These are phyloP conservation scores for Mobula birostris DNA, from an alignment of 2,113 vertebrate species.

Conservation along the genomic window DNA sequence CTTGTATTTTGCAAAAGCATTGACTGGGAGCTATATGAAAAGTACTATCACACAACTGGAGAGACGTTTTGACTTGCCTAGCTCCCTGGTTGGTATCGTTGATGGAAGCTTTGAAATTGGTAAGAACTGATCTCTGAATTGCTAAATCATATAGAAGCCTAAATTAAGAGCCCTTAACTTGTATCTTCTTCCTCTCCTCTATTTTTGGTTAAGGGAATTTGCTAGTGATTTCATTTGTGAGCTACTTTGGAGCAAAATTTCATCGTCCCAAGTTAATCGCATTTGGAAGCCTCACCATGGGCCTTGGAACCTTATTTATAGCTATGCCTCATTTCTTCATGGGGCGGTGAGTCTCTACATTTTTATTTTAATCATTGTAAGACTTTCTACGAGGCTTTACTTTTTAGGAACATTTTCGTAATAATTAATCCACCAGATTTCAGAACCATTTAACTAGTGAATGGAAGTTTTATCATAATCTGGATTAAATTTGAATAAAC, in stretches of 20 bases:
- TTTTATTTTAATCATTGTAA: neutral
- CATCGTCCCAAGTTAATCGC: slow-evolving; percentile 87
- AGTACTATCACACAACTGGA: slow-evolving; percentile 92
- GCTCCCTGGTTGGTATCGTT: slow-evolving; percentile 83
- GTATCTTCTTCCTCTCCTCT: slow-evolving; percentile 29
- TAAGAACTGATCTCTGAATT: slow-evolving; percentile 52
- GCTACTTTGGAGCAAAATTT: slow-evolving; percentile 87
- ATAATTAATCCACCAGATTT: too few relatives aligned
- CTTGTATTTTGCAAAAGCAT: slow-evolving; percentile 83
- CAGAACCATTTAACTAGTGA: too few relatives aligned
- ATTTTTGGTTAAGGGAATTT: slow-evolving; percentile 68
- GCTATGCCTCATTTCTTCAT: slow-evolving; percentile 88
- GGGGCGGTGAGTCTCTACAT: slow-evolving; percentile 64
- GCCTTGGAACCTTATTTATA: slow-evolving; percentile 79
- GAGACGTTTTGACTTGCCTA: slow-evolving; percentile 84
- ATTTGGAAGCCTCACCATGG: slow-evolving; percentile 79
- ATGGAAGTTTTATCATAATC: too few relatives aligned
- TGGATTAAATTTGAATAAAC: too few relatives aligned
- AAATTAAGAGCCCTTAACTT: neutral
- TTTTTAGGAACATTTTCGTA: neutral
- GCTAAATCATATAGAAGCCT: neutral
- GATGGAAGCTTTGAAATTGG: slow-evolving; percentile 94
- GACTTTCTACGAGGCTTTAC: neutral
- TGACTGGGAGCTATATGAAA: slow-evolving; percentile 88
- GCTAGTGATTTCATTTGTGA: slow-evolving; percentile 81